Base-by-base conservation (phyloP, 2,797 vertebrate genomes). In the Huso huso region DNA sequence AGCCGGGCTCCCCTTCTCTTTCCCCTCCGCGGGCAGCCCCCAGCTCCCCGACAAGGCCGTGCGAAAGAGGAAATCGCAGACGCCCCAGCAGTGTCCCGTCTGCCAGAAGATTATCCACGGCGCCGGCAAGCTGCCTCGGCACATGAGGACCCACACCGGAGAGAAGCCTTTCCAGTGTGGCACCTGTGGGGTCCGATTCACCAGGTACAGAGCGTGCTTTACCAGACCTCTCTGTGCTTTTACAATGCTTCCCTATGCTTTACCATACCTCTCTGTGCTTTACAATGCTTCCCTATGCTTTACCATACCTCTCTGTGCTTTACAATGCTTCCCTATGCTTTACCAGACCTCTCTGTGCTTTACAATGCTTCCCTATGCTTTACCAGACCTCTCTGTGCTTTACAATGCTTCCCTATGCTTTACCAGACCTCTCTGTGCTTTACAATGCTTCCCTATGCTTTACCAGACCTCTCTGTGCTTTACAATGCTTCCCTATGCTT, bases 51-150 rank as follows among this genome's bases (percentile, higher is more conserved):
- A 89, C 37, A 92, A 87, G 69, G 83, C 84, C 9, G 93, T 91
- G 11, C 90, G 94, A 64, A 97, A 95, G 67, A 91, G 95, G 63
- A 95, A 96, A 68, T 95, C 96, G 0, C 95, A 99, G 87, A 96
- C 93, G 48, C 95, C 95, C 1, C 96, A 98, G 84, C 95, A 98
- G 82, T 99, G 96, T 73, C 96, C 96, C 0, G 96, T 98, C 66
- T 99, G 96, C 79, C 95, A 97, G 87, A 99, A 99, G 82, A 93
- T 99, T 75, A 99, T 98, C 82, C 96, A 98, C 0, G 96, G 96
- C 0, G 96, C 96, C 0, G 96, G 96, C 68, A 98, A 98, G 62
- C 88, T 99, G 70, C 96, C 96, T 0, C 90, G 96, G 10, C 96
- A 99, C 86, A 98, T 98, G 95, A 91, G 95, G 73, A 98, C 96